phyloP scores from a whole-genome alignment of 2,888 invertebrate genomes.

The Margaritifera margaritifera region DNA sequence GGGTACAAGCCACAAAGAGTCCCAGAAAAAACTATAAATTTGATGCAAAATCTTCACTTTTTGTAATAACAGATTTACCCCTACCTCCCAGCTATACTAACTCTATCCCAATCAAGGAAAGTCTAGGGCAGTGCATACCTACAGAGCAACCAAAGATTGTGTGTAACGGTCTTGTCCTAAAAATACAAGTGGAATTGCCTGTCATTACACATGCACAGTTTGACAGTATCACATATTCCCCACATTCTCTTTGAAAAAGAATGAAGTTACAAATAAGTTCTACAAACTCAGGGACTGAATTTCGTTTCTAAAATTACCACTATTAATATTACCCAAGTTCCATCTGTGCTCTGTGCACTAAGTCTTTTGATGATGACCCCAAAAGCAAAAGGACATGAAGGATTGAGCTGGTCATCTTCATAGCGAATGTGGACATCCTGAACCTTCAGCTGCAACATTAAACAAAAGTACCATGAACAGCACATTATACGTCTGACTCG shows the following conservation, averaged over 20 bases:
- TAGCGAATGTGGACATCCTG: constrained; percentile 96
- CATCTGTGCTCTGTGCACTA: constrained; percentile 93
- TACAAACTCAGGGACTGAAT: background rate
- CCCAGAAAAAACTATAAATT: no score
- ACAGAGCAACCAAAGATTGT: no score
- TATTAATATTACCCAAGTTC: constrained; percentile 79
- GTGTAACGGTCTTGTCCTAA: no score
- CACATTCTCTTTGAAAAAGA: background rate
- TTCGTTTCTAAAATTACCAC: background rate
- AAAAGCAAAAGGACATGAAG: constrained; percentile 83
- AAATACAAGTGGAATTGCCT: no score
- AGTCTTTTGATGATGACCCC: constrained; percentile 88
- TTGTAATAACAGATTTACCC: no score
- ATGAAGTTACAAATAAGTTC: background rate
- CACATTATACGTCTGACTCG: no score
- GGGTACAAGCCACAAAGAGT: no score
- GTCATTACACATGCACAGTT: background rate
- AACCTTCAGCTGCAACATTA: constrained; percentile 87
- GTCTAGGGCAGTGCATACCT: no score
- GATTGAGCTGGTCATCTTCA: constrained; percentile 87
- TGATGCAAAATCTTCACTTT: no score
- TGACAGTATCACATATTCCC: background rate
- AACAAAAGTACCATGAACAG: no score
- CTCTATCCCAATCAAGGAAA: no score
- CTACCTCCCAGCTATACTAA: no score